Conservation (phyloP, 2,888 invertebrate genomes). For the Pediacus dermestoides region DNA sequence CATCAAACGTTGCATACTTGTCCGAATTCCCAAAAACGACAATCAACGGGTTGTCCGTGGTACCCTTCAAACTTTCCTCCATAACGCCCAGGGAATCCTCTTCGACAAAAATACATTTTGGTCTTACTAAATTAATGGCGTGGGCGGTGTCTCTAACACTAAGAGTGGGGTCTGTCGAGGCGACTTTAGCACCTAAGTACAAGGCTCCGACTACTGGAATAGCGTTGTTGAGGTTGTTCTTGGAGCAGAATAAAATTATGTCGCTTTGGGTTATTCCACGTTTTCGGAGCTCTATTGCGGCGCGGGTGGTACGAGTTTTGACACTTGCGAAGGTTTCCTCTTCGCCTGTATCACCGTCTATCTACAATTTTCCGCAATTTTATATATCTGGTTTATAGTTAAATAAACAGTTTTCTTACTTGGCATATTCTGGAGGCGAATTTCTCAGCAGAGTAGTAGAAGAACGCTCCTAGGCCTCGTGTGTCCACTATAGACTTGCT, state of each 20-base stretch:
- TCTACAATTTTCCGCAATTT: conserved; percentile 14
- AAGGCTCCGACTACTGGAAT: conserved; percentile 52
- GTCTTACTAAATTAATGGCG: conserved; percentile 29
- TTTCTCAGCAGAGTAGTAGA: conserved; percentile 27
- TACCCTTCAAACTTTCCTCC: conserved; percentile 21
- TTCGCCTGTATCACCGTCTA: conserved; percentile 15
- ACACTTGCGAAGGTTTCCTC: conserved; percentile 18
- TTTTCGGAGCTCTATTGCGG: conserved; percentile 47
- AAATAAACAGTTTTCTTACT: too few relatives aligned
- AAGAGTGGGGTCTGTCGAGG: conserved; percentile 35
- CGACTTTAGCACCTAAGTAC: conserved; percentile 46
- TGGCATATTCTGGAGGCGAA: conserved; percentile 28
- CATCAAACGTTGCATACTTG: conserved; percentile 21
- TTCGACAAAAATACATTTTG: conserved; percentile 35
- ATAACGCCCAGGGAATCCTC: conserved; percentile 22
- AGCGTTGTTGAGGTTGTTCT: conserved; percentile 48
- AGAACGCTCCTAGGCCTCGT: conserved; percentile 29
- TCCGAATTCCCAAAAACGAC: conserved; percentile 30
- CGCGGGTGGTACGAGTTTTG: conserved; percentile 44
- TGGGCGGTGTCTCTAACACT: conserved; percentile 26
- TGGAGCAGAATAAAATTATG: conserved; percentile 51
- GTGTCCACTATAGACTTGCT: conserved; percentile 17
- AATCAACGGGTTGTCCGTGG: conserved; percentile 22
- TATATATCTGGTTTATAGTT: too few relatives aligned
- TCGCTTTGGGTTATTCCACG: conserved; percentile 48